phyloP scores from a whole-genome alignment of 1,140 invertebrate genomes.

The Glossosoma conforme region DNA sequence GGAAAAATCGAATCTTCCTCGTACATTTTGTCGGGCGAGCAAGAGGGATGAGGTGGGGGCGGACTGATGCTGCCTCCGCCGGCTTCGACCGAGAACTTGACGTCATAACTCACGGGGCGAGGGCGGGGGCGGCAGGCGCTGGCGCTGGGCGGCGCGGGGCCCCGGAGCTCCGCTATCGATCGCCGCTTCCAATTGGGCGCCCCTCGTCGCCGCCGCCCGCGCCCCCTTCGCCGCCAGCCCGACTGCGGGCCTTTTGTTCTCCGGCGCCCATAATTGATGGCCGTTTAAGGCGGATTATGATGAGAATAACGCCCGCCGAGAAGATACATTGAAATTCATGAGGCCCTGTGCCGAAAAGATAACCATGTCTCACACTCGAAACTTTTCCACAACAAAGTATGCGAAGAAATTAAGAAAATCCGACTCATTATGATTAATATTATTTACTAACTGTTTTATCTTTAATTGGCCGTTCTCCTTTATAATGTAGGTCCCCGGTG shows the following conservation, averaged over 20 bases:
- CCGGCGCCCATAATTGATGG: slow-evolving; percentile 25
- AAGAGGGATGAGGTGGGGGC: slow-evolving; percentile 3
- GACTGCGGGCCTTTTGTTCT: slow-evolving; percentile 25
- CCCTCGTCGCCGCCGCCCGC: neutral
- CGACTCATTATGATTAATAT: too few species aligned
- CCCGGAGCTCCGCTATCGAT: slow-evolving; percentile 25
- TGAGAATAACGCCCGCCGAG: neutral
- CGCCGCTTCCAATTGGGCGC: slow-evolving; percentile 24
- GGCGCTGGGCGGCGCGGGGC: slow-evolving; percentile 5
- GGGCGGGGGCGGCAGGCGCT: slow-evolving; percentile 2
- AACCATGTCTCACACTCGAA: too few species aligned
- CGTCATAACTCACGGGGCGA: slow-evolving; percentile 27
- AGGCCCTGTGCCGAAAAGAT: too few species aligned
- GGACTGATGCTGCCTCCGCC: neutral
- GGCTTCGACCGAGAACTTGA: slow-evolving; percentile 28
- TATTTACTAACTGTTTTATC: too few species aligned
- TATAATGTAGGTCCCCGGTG: too few species aligned
- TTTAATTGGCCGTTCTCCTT: too few species aligned
- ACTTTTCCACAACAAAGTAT: too few species aligned
- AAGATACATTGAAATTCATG: neutral
- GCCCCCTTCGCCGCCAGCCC: slow-evolving; percentile 6
- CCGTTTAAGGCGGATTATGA: slow-evolving; percentile 25
- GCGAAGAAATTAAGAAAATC: too few species aligned
- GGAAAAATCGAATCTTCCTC: slow-evolving; percentile 11
- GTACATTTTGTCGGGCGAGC: slow-evolving; percentile 19